Evolutionary conservation across 2,797 vertebrate species (phyloP), one percentile per base, ranked within the genome.

Genomic region (Natrix natrix): DNA sequence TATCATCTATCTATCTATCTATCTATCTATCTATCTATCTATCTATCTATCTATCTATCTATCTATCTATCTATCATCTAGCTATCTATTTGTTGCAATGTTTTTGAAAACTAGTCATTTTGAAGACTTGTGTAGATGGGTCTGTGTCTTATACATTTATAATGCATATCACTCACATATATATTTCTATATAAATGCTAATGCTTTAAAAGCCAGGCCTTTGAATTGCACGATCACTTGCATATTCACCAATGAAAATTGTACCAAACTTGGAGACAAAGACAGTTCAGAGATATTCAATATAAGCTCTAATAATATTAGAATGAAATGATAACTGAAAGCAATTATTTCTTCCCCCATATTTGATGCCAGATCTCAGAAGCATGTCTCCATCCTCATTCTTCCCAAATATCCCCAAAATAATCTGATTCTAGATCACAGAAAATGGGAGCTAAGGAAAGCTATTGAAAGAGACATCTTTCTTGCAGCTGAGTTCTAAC

Each of bases 401-500:
- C 4, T 69, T 20, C 26, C 22, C 48, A 48, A 48, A 11, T 11
- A 22, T 11, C n/a, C 37, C 0, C n/a, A 91, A 12, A 13, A 87
- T 16, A 94, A 43, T 37, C 32, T 93, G 90, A 89, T 24, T 14
- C 48, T 92, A 92, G 60, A 69, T 63, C 93, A 55, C 13, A 91
- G 88, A 94, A 95, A 88, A 91, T 56, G 14, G 11, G 48, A 78
- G 26, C 86, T 91, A 91, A 66, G 59, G 48, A 91, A 91, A 37
- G 61, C 1, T 93, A 26, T 88, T 83, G 74, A 94, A 95, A 93
- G 56, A 86, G 63, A 5, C 78, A 3, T 20, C 24, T 32, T n/a
- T 1, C 43, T 96, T 95, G 28, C 56, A 94, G 69, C n/a, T 93
- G 91, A 94, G 87, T 88, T 83, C 87, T 78, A 92, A 78, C 93